Evolutionary conservation across 2,888 invertebrate species (phyloP).

Genomic region (Ryuthela nishihirai): DNA sequence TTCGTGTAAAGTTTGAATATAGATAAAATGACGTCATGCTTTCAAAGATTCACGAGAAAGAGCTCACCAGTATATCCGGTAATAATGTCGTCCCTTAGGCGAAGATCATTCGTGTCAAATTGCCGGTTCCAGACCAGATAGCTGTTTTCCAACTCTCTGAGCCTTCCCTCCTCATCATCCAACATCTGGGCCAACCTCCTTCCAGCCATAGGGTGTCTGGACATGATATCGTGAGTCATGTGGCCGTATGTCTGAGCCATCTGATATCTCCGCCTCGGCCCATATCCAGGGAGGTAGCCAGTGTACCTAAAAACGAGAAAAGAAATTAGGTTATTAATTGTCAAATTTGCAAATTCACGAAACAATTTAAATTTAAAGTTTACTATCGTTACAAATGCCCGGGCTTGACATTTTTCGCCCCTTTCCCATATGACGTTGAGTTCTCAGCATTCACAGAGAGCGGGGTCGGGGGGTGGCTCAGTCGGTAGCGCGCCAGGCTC

Average conservation of each 20-base stretch:
- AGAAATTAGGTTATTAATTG: not conserved
- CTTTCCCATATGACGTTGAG: too few relatives aligned
- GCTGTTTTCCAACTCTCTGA: not conserved
- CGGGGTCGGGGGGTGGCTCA: too few relatives aligned
- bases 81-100: slow-evolving; percentile 6
- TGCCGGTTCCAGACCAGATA: slow-evolving; percentile 5
- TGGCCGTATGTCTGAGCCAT: slow-evolving; percentile 23
- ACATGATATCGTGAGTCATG: slow-evolving; percentile 30
- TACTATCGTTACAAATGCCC: too few relatives aligned
- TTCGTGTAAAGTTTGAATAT: too few relatives aligned
- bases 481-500: too few relatives aligned
- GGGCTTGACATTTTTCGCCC: too few relatives aligned
- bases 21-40: too few relatives aligned
- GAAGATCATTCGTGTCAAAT: not conserved
- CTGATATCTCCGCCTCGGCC: slow-evolving; percentile 20
- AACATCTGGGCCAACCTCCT: slow-evolving; percentile 10
- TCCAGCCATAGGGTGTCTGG: slow-evolving; percentile 17
- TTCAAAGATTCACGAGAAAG: too few relatives aligned
- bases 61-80: slow-evolving; percentile 30
- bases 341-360: too few relatives aligned
- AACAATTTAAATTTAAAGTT: too few relatives aligned
- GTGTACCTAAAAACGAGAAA: slow-evolving; percentile 15
- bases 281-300: slow-evolving; percentile 29
- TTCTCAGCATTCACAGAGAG: too few relatives aligned
- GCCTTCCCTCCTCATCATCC: not conserved